Evolutionary conservation across 2,888 invertebrate genomes (phyloP).

Genomic region (Acleris holmiana): DNA sequence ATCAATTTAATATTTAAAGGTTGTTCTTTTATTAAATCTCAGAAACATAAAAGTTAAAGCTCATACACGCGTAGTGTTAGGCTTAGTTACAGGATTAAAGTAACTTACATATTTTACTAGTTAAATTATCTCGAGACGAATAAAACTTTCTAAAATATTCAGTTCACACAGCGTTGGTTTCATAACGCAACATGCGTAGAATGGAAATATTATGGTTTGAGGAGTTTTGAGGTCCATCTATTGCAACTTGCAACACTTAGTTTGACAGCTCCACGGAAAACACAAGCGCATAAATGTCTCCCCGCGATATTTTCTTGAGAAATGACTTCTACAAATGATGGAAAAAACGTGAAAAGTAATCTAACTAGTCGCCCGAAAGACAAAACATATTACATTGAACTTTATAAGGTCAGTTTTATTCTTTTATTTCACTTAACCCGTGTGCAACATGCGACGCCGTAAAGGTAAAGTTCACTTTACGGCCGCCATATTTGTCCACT

Average conservation of each 20-base stretch:
- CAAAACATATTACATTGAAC: constrained; percentile 80
- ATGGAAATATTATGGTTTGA: neutral
- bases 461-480: constrained; percentile 68
- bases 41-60: no score
- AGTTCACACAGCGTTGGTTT: no score
- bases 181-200: constrained; percentile 9
- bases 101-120: no score
- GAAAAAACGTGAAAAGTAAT: constrained; percentile 82
- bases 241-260: constrained; percentile 57
- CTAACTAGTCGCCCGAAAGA: constrained; percentile 75
- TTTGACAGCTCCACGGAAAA: constrained; percentile 83
- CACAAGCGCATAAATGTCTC: constrained; percentile 85
- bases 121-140: no score
- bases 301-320: constrained; percentile 83
- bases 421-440: constrained; percentile 51
- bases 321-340: constrained; percentile 85
- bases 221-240: constrained; percentile 38
- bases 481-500: constrained; percentile 83
- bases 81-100: no score
- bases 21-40: no score
- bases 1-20: no score
- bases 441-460: constrained; percentile 70
- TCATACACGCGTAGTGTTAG: no score
- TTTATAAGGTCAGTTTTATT: constrained; percentile 78
- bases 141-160: no score